phyloP scores from a whole-genome alignment of 1,140 invertebrate species.

The Elymnias hypermnestra region DNA sequence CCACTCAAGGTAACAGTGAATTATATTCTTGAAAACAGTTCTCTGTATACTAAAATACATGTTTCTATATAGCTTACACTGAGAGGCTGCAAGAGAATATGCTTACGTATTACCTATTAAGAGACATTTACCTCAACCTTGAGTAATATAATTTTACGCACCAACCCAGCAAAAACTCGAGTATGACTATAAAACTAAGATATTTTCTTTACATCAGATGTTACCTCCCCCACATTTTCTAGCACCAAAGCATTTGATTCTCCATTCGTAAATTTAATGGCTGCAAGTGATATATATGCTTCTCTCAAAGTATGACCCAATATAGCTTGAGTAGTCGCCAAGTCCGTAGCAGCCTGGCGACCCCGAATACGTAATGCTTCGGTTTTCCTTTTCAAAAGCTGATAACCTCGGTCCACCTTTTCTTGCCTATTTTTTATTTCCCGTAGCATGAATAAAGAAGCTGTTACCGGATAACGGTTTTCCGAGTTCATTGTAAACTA shows the following conservation, averaged over 20 bases:
- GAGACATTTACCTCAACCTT: no score
- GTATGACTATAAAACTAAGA: no score
- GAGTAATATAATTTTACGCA: no score
- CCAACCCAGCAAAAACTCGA: no score
- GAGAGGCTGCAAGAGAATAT: no score
- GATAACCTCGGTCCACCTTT: constrained; percentile 98
- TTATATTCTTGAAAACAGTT: no score
- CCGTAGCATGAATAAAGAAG: constrained; percentile 59
- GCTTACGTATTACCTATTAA: no score
- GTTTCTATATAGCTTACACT: no score
- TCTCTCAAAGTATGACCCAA: constrained; percentile 99
- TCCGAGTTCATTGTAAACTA: constrained; percentile 50
- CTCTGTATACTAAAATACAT: no score
- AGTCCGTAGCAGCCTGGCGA: constrained; percentile 85
- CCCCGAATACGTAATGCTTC: constrained; percentile 98
- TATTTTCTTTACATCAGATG: no score
- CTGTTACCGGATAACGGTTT: constrained; percentile 59
- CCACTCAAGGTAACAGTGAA: no score
- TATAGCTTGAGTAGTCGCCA: constrained; percentile 94
- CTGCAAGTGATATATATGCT: constrained; percentile 98
- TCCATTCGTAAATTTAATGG: constrained; percentile 98
- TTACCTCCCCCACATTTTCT: constrained; percentile 95
- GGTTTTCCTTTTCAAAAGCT: constrained; percentile 98
- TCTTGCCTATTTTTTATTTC: constrained; percentile 91
- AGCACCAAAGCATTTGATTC: constrained; percentile 99